Base-by-base conservation (phyloP, 2,888 invertebrate species). In the Unio pictorum region DNA sequence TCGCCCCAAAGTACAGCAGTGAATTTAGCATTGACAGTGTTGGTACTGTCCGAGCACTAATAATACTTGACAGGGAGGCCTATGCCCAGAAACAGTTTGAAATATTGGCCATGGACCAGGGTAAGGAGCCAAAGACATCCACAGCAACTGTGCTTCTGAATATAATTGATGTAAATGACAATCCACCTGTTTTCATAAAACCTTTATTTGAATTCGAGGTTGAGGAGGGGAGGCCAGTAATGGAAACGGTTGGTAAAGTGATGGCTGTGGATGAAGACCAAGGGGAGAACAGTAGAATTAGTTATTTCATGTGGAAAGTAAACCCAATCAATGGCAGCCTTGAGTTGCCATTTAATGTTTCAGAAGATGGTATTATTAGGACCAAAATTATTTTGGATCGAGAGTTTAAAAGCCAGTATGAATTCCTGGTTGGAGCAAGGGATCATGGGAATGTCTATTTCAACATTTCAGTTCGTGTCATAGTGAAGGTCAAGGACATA, bases 401-500 rank as follows among this genome's bases (percentile, higher is more conserved):
- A 26, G 98, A 98, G 91, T 93, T 93, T 6, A 94, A 95, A 3
- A 94, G 95, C 68, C 93, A 94, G 66, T 98, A 97, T 87, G 95
- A 94, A 0, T 92, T 98, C 20, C 92, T 95, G 57, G 94, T 98
- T 1, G 93, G 94, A 79, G 98, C 97, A 0, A 93, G 94, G 0
- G 98, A 98, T 87, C 94, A 95, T 87, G 88, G 87, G 7, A 55
- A 65, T 7, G 76, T 80, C 7, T 92, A 94, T 18, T 92, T 93
- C 83, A 95, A 95, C 0, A 94, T 96, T 73, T 95, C 94, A 87
- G 95, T 96, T 0, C 95, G 94, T 84, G 95, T 99, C 0, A 97
- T 97, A 89, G 96, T 99, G 79, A 94, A 95, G 0, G 94, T 99
- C 0, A 94, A 95, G 0, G 99, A 99, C 88, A 96, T 98, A 0